Evolutionary conservation across 2,888 invertebrate species (phyloP), one percentile per base, ranked within the genome.

Genomic region (Orchesella flavescens): DNA sequence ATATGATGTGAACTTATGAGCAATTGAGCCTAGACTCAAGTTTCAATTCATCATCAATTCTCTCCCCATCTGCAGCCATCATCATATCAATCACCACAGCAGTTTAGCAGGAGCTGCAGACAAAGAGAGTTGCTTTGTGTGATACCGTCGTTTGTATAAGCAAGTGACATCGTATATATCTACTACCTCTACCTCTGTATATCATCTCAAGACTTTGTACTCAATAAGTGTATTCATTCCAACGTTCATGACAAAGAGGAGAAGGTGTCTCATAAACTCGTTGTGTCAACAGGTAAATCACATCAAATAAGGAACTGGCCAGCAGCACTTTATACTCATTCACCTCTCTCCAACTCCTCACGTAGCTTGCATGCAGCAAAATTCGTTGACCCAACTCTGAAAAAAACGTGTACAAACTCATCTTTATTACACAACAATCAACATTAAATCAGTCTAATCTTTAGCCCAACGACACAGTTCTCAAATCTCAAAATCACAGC

Each of bases 281-380:
- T 44, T 66, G 55, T 81, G 84, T 78, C 80, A 84, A 76, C 72
- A 80, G 71, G 83, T 77, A 83, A 59, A 66, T 59, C 59, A 75
- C 73, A 71, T 74, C 73, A 79, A 74, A 82, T 66, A 82, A 74
- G 61, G 74, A 81, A 74, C 66, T 78, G 66, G 66, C 66, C 63
- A 63, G 5, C 63, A 63, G 63, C 63, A 53, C 17, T 3, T 44
- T 5, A 23, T 12, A 66, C 43, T 44, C 66, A 66, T 43, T 46
- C 43, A 68, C 68, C 17, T 53, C n/a, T 53, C 53, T 19, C 3
- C 57, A 57, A 17, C 57, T 57, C 59, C 53, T 5, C 10, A 53
- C 53, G 46, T 46, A 34, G 43, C 65, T 34, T 43, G 43, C 71
- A 24, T 49, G 55, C 71, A 15, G 53, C 65, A 72, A 65, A 66